Base-by-base conservation (phyloP, 2,888 invertebrate species). In the Eupithecia dodoneata region DNA sequence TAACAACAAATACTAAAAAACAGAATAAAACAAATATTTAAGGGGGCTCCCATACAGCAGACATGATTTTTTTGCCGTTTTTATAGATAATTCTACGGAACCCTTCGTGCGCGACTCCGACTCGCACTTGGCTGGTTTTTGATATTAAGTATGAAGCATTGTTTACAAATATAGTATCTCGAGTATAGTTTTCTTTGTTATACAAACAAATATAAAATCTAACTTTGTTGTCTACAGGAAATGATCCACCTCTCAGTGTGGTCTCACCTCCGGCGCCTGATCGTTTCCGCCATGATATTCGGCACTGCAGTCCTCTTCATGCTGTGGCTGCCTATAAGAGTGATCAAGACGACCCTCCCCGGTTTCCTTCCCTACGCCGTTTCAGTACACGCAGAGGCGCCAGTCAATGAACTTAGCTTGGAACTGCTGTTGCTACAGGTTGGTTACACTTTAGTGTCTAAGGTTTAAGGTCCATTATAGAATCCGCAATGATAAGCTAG, bases 201-300 rank as follows among this genome's bases (percentile, higher is more conserved):
- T 30, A 30, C 30, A 30, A 30, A 30, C 10, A n/a, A 63, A 42
- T 42, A 42, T 42, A 42, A 66, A 1, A 12, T 42, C 41, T 6
- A 66, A 7, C 9, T 73, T 66, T 30, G 30, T 63, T 15, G 12
- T 3, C 5, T 15, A 47, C 87, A 99, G 96, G 97, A 98, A 96
- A 99, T 99, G 99, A 99, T 99, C 82, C 99, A 99, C 89, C 95
- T 99, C 52, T 98, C 99, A 2, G 98, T 99, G 63, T 94, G 98
- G 87, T 96, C 98, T 66, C 99, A 99, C 89, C 97, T 98, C 30
- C 96, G 99, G 13, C 96, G 99, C 55, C 96, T 99, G 71, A 96
- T 99, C 30, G 98, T 98, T 0, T 99, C 99, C 0, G 98, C 99
- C 18, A 98, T 99, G 87, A 98, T 99, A 84, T 99, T 99, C 93